Base-by-base conservation (phyloP, 2,797 vertebrate genomes). In the Sebastolobus altivelis region DNA sequence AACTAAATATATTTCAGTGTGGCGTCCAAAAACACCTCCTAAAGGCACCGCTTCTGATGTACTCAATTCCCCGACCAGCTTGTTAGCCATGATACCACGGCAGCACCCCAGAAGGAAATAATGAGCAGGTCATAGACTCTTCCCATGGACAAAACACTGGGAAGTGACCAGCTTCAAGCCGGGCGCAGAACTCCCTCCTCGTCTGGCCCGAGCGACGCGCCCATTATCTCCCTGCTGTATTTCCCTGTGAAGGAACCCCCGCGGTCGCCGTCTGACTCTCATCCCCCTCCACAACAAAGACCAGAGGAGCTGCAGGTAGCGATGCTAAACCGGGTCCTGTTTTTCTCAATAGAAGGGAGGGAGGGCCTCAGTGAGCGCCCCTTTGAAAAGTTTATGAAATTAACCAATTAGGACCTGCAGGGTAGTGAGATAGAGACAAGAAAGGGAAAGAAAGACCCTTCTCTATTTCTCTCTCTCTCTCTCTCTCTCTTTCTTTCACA, bases 351-450 rank as follows among this genome's bases (percentile, higher is more conserved):
- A 13, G 66, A 75, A 63, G 38, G 8, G 61, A 46, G n/a, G 74
- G 73, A 46, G 88, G 75, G 83, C 65, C 46, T 78, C 83, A 68
- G 80, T 63, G 75, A 89, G 82, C 69, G 13, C 67, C 88, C 81
- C 77, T 92, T 89, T 83, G 82, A 92, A 84, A 84, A 81, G 83
- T 93, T 95, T 95, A 95, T 95, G 88, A 95, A 95, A 95, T 95
- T 95, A 95, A 91, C 91, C 92, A 95, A 95, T 95, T 95, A 95
- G 88, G 90, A 82, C 58, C 82, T 79, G 85, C 85, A 69, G 82
- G 80, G 89, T 71, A 72, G 89, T 38, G 83, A 89, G 90, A 90
- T 87, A 87, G 83, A 87, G 82, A 89, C 80, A 58, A 86, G 84
- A 83, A 88, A 83, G 69, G 70, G 67, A 71, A 91, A 91, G 81